Evolutionary conservation across 2,797 vertebrate genomes (phyloP).

Genomic region (Enteromius unitaeniatus): DNA sequence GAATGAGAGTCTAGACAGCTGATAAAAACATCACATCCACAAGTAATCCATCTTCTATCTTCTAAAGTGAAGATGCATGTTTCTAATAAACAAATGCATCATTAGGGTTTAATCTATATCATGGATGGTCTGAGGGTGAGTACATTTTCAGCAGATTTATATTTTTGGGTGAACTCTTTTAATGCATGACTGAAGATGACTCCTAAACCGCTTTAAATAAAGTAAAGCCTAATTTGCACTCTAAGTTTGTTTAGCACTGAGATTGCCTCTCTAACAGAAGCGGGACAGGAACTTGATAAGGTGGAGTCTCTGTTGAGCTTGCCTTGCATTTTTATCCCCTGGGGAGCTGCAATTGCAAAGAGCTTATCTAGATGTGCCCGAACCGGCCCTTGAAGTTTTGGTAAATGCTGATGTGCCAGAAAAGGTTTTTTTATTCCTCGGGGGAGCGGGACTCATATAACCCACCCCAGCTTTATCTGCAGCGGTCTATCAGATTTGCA

Average conservation of each 20-base stretch:
- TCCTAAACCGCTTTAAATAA: constrained; percentile 33
- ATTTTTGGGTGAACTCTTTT: neutral
- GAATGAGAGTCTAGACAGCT: neutral
- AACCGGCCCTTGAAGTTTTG: constrained; percentile 41
- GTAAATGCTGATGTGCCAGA: constrained; percentile 48
- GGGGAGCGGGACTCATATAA: constrained; percentile 35
- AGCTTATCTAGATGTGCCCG: constrained; percentile 45
- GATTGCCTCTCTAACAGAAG: constrained; percentile 57
- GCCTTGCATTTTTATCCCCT: constrained; percentile 36
- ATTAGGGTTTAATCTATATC: neutral
- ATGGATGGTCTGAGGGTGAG: neutral
- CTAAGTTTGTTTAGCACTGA: constrained; percentile 67
- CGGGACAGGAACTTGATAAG: constrained; percentile 59
- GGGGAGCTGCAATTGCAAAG: constrained; percentile 33
- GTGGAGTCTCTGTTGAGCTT: constrained; percentile 49
- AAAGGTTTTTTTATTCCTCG: constrained; percentile 26
- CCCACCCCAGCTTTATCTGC: constrained; percentile 48
- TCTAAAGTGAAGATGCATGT: neutral
- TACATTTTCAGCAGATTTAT: neutral
- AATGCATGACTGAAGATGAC: neutral
- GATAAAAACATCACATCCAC: neutral
- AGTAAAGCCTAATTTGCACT: constrained; percentile 34
- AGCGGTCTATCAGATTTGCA: constrained; percentile 34
- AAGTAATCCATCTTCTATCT: neutral
- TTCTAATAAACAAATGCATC: neutral